Percentiles rank a stretch among this genome's conserved stretches.
phyloP scores from a whole-genome alignment of 37 sponge, comb jelly and placozoan species.

The Crambe crambe region DNA sequence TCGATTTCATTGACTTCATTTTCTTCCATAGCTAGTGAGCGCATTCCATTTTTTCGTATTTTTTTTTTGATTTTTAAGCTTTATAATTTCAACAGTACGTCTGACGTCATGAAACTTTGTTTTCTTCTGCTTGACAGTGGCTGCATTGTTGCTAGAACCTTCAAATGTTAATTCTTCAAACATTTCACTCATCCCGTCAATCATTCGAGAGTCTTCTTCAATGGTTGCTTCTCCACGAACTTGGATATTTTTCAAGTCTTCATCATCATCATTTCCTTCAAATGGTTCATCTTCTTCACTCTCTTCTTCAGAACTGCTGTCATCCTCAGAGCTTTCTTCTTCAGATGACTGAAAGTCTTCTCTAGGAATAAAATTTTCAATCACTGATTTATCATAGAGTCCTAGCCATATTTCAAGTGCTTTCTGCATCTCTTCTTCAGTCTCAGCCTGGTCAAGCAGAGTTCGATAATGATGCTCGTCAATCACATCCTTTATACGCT shows the following conservation, averaged over 20 bases:
- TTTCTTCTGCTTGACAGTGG: neutral
- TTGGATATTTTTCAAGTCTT: conserved; percentile 39
- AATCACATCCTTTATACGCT: neutral
- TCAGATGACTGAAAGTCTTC: neutral
- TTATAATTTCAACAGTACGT: neutral
- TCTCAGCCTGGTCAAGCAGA: neutral
- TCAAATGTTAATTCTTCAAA: neutral
- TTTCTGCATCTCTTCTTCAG: conserved; percentile 1
- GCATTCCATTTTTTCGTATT: neutral
- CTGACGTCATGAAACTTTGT: neutral
- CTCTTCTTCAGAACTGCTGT: neutral
- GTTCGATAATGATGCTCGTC: neutral
- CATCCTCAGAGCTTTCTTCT: conserved; percentile 6
- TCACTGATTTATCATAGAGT: neutral
- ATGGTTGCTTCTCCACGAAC: conserved; percentile 53
- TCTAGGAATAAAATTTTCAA: neutral
- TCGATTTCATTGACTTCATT: conserved; percentile 23
- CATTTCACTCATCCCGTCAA: neutral
- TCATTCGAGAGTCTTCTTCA: conserved; percentile 37
- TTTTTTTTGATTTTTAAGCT: neutral
- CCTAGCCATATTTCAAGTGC: conserved; percentile 46
- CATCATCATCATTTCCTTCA: conserved; percentile 1
- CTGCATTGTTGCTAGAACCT: neutral
- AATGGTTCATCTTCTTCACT: neutral
- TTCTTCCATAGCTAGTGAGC: conserved; percentile 26